Base-by-base conservation (phyloP, 2,888 invertebrate species). In the Troides aeacus region DNA sequence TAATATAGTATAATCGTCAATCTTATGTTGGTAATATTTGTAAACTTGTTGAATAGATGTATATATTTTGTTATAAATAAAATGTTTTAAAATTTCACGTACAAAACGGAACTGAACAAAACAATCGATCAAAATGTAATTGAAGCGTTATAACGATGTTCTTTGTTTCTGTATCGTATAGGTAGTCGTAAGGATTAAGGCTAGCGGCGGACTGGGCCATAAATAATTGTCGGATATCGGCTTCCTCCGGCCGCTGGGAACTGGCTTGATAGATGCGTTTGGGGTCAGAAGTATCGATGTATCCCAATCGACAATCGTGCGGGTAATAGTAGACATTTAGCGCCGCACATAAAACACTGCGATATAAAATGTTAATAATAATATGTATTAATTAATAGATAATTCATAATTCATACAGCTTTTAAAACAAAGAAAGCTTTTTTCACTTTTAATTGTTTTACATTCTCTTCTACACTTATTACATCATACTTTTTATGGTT, bases 211-310 rank as follows among this genome's bases (percentile, higher is more conserved):
- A 77, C 64, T 78, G 78, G 53, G 77, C 76, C 78, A 81, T 83
- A 85, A 81, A 82, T 81, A 82, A 81, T 79, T 79, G 81, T 83
- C 81, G 83, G 82, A 87, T 84, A 85, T 79, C 82, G 79, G 82
- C 84, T 86, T 87, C 87, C 86, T 86, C 77, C 73, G 78, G 78
- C 77, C 74, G 72, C 79, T 81, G 78, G 75, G 81, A 78, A 79
- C 77, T 77, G 78, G 72, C 64, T 78, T 81, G 83, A 84, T 84
- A 80, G 81, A 83, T 83, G 80, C 74, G 73, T 72, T 64, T 69
- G 39, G 63, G 73, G 71, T 73, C 73, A 71, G 64, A 39, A 64
- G 66, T 71, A 67, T 61, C 64, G 67, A 64, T 66, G 66, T 70
- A 61, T 60, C 64, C 66, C 67, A 67, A 70, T 67, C 64, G 70